These are phyloP conservation scores for Capreolus pygargus DNA, from an alignment of 2,113 vertebrate species.

Conservation along the genomic window DNA sequence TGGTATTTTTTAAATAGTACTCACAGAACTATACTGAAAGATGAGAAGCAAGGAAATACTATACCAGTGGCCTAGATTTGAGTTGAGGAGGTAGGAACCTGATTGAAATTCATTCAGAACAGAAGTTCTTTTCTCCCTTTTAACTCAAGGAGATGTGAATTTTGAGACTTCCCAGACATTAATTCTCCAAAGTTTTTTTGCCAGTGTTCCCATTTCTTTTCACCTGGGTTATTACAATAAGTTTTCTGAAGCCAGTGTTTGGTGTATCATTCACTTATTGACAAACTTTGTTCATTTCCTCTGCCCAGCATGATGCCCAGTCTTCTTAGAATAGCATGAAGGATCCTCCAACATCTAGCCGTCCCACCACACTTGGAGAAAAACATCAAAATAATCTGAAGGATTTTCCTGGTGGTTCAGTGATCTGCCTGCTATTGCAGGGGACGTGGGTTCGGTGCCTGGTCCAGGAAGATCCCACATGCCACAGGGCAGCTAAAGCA, in stretches of 20 bases:
- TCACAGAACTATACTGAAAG: neutral
- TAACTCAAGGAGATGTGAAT: neutral
- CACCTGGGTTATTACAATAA: neutral
- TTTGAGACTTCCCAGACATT: neutral
- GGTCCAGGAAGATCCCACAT: neutral
- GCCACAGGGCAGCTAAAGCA: neutral
- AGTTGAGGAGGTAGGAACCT: neutral
- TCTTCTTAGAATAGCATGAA: neutral
- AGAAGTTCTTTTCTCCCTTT: neutral
- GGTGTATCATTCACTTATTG: neutral
- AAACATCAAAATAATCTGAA: neutral
- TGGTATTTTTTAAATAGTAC: neutral
- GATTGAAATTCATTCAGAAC: neutral
- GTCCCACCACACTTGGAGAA: neutral
- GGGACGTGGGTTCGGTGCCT: fast-evolving
- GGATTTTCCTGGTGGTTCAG: neutral
- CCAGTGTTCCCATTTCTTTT: neutral
- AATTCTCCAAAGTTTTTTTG: neutral
- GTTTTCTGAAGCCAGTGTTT: neutral
- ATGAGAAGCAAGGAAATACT: conserved; percentile 8
- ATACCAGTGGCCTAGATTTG: neutral
- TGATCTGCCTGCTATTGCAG: neutral
- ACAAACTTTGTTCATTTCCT: neutral
- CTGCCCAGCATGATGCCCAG: neutral
- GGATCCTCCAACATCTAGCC: neutral